A percentile compares a stretch with the other conserved stretches of the same genome.
These are phyloP conservation scores for Apis dorsata DNA, from an alignment of 1,140 invertebrate species.

Conservation along the genomic window DNA sequence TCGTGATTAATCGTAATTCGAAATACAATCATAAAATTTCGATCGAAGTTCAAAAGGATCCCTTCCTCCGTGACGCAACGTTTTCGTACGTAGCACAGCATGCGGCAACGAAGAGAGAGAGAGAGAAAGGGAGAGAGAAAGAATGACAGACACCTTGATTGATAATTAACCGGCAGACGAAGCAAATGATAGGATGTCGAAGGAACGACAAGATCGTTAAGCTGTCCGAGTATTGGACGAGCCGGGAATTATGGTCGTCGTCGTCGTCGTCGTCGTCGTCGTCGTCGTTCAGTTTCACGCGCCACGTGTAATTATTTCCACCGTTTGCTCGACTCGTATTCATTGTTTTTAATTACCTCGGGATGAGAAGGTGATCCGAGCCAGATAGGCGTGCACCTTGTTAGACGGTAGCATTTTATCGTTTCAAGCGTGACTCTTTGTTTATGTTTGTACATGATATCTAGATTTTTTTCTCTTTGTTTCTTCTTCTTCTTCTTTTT, in stretches of 20 bases:
- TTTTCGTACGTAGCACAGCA: not conserved
- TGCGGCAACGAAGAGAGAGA: not conserved
- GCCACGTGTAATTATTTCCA: constrained; percentile 44
- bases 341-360: constrained; percentile 42
- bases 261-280: not conserved
- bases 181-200: constrained; percentile 31
- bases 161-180: constrained; percentile 30
- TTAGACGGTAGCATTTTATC: constrained; percentile 8
- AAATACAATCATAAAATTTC: not conserved
- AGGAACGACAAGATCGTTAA: constrained; percentile 25
- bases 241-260: constrained; percentile 31
- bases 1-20: not conserved
- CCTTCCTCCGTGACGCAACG: too few relatives aligned
- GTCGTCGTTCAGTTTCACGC: not conserved
- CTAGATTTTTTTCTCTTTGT: not conserved
- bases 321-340: constrained; percentile 4
- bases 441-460: not conserved
- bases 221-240: constrained; percentile 28
- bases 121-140: too few relatives aligned
- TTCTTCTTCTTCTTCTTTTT: too few relatives aligned
- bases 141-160: constrained; percentile 6
- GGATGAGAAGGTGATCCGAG: constrained; percentile 15
- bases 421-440: not conserved
- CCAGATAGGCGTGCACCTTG: constrained; percentile 19
- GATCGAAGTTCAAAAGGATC: not conserved